phyloP scores from a whole-genome alignment of 2,888 invertebrate species.

The Standfussiana lucernea region DNA sequence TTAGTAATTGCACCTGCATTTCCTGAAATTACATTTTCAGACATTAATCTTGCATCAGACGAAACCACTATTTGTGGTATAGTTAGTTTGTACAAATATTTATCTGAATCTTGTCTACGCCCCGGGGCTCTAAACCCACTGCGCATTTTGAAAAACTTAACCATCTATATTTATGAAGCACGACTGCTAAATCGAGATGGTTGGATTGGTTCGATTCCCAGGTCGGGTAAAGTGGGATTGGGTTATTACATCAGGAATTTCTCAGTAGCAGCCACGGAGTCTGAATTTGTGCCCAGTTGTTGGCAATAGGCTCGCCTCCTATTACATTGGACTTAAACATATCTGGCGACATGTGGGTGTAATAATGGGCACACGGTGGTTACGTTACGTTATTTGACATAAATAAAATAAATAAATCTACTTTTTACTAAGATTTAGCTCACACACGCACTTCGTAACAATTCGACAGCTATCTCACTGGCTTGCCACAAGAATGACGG shows the following conservation, averaged over 20 bases:
- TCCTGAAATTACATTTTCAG: not conserved
- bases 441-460: not conserved
- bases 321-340: too few relatives aligned
- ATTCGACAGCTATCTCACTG: not conserved
- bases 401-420: not conserved
- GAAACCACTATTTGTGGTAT: not conserved
- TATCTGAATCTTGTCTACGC: not conserved
- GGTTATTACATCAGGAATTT: too few relatives aligned
- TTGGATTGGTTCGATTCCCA: too few relatives aligned
- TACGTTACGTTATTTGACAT: too few relatives aligned
- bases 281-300: too few relatives aligned
- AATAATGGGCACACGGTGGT: too few relatives aligned
- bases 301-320: too few relatives aligned
- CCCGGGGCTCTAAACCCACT: not conserved
- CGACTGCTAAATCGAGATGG: too few relatives aligned
- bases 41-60: not conserved
- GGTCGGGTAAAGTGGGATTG: too few relatives aligned
- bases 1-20: too few relatives aligned
- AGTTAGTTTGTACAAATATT: not conserved
- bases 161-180: not conserved
- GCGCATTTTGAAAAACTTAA: not conserved
- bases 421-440: not conserved
- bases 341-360: too few relatives aligned
- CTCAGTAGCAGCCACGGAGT: too few relatives aligned
- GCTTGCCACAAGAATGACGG: conserved; percentile 7